phyloP scores from a whole-genome alignment of 2,113 vertebrate genomes.

The Lanius ludovicianus region DNA sequence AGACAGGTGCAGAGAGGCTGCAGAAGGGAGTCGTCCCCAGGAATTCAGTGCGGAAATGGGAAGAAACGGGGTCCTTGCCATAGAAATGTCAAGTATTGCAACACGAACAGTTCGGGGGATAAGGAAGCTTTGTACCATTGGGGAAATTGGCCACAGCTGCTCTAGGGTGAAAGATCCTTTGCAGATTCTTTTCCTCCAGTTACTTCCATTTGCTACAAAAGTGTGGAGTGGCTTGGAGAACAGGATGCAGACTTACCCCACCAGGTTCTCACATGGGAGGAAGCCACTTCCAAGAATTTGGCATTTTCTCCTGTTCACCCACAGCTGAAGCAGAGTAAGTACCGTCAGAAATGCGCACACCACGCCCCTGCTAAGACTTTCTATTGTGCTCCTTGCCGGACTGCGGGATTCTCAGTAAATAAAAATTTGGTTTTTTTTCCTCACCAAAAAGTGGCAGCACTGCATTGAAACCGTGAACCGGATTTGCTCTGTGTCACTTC shows the following conservation, averaged over 20 bases:
- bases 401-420: neutral
- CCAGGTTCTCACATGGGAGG: neutral
- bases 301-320: neutral
- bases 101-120: neutral
- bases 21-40: neutral
- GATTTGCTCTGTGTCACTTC: neutral
- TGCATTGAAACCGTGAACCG: constrained; percentile 25
- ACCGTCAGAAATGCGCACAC: neutral
- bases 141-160: neutral
- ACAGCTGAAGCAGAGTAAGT: neutral
- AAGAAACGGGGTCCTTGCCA: constrained; percentile 43
- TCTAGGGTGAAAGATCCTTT: constrained; percentile 9
- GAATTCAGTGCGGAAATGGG: constrained; percentile 2
- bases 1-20: constrained; percentile 29
- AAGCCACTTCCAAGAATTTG: neutral
- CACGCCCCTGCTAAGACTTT: neutral
- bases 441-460: constrained; percentile 2
- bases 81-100: constrained; percentile 49
- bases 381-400: neutral
- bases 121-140: constrained; percentile 32
- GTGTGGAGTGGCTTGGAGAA: neutral
- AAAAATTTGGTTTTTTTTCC: neutral
- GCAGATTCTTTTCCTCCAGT: neutral
- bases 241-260: neutral
- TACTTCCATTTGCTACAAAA: neutral